phyloP scores from a whole-genome alignment of 2,113 vertebrate genomes.

The Cololabis saira region DNA sequence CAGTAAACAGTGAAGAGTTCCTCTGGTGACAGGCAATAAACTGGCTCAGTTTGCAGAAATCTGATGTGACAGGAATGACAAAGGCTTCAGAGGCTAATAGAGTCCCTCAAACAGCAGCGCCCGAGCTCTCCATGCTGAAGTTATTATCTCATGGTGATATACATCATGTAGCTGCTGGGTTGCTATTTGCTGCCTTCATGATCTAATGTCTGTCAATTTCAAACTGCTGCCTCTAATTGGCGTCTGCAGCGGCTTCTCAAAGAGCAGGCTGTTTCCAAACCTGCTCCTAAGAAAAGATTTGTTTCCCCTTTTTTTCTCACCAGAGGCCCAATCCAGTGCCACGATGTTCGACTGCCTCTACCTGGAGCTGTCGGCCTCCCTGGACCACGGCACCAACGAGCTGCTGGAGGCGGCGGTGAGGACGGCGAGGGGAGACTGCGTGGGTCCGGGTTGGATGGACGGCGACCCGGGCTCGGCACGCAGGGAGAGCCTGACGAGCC shows the following conservation, averaged over 20 bases:
- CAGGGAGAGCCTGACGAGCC: slow-evolving; percentile 89
- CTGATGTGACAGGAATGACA: slow-evolving; percentile 19
- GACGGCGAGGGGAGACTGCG: slow-evolving; percentile 84
- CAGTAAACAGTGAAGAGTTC: not conserved
- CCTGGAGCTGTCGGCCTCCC: slow-evolving; percentile 88
- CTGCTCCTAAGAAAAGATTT: not conserved
- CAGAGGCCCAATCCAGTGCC: slow-evolving; percentile 87
- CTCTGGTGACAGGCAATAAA: not conserved
- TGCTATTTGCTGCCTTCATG: slow-evolving; percentile 9
- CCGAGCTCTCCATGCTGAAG: not conserved
- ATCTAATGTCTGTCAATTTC: slow-evolving; percentile 25
- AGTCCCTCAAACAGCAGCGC: slow-evolving; percentile 4
- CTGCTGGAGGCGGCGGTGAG: slow-evolving; percentile 88
- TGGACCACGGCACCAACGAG: slow-evolving; percentile 90
- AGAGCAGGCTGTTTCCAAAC: slow-evolving; percentile 10
- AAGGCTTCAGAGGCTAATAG: slow-evolving; percentile 19
- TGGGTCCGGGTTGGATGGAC: slow-evolving; percentile 77
- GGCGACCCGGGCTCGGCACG: slow-evolving; percentile 74
- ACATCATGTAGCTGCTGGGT: slow-evolving; percentile 23
- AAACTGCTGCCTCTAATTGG: slow-evolving; percentile 28
- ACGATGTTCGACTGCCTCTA: slow-evolving; percentile 88
- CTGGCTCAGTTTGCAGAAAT: slow-evolving; percentile 25
- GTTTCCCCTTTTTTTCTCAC: slow-evolving; percentile 13
- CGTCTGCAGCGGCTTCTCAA: slow-evolving; percentile 23
- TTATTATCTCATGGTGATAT: slow-evolving; percentile 10